Evolutionary conservation across 1,140 invertebrate species (phyloP).

Genomic region (Lasioglossum baleicum): DNA sequence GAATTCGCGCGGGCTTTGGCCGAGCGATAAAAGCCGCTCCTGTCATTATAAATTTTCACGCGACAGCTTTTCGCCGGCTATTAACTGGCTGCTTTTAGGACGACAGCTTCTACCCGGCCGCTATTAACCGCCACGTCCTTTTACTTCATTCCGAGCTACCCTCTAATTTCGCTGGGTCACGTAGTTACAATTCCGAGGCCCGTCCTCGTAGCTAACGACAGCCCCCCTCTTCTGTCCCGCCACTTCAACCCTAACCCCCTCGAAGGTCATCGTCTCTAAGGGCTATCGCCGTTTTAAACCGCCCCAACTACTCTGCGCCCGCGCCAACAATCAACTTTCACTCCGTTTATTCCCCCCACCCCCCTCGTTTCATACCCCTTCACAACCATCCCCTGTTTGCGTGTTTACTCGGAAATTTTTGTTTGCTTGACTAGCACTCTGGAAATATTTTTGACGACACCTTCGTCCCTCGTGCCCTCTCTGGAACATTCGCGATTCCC

Average conservation of each 20-base stretch:
- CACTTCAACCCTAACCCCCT: neutral
- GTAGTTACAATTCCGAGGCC: conserved; percentile 38
- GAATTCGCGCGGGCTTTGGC: neutral
- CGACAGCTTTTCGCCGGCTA: conserved; percentile 41
- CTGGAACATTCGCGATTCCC: no score
- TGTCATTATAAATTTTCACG: conserved; percentile 49
- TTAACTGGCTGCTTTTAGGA: conserved; percentile 40
- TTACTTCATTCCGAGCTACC: conserved; percentile 41
- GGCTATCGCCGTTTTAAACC: neutral
- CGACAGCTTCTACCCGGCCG: conserved; percentile 13
- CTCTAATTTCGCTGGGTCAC: conserved; percentile 43
- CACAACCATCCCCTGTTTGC: neutral
- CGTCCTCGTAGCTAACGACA: conserved; percentile 15
- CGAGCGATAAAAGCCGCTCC: conserved; percentile 9
- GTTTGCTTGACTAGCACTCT: neutral
- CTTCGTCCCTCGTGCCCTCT: no score
- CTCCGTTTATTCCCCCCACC: neutral
- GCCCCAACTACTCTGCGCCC: neutral
- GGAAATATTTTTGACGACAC: neutral
- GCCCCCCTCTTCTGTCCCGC: no score
- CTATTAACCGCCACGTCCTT: conserved; percentile 46
- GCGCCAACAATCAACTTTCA: conserved; percentile 1
- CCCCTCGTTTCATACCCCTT: neutral
- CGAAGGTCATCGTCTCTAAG: conserved; percentile 34
- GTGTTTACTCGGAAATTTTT: neutral